A percentile compares a stretch with the other conserved stretches of the same genome.
phyloP scores from a whole-genome alignment of 2,888 invertebrate species.

The Melitaea athalia region DNA sequence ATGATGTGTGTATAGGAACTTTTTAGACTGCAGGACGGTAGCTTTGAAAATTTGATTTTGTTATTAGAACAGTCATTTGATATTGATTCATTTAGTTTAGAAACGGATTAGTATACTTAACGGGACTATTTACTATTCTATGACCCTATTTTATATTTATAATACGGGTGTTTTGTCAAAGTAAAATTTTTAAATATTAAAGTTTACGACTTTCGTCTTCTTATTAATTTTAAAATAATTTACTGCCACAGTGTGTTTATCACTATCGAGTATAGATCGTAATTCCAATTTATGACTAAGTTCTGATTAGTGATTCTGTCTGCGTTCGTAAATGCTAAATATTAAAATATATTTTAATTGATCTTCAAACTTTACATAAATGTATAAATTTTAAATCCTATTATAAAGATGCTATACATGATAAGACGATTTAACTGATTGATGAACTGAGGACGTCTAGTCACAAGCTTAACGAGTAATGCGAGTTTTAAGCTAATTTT shows the following conservation, averaged over 20 bases:
- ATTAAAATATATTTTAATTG: conserved; percentile 10
- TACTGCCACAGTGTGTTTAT: background rate
- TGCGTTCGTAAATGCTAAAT: background rate
- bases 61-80: background rate
- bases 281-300: background rate
- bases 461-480: too few species aligned
- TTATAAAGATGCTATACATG: background rate
- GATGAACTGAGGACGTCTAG: too few species aligned
- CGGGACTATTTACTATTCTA: too few species aligned
- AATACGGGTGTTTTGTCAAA: too few species aligned
- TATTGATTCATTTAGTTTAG: too few species aligned
- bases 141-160: too few species aligned
- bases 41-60: background rate
- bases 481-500: too few species aligned
- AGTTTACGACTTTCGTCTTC: background rate
- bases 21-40: background rate
- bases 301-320: background rate
- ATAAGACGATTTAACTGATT: background rate
- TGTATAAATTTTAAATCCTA: background rate
- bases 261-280: background rate
- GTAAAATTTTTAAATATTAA: background rate
- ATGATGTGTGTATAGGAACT: conserved; percentile 10
- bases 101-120: too few species aligned
- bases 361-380: conserved; percentile 1
- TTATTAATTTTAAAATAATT: background rate